Conservation (phyloP, 2,797 vertebrate genomes). For the Leptoclinus maculatus region DNA sequence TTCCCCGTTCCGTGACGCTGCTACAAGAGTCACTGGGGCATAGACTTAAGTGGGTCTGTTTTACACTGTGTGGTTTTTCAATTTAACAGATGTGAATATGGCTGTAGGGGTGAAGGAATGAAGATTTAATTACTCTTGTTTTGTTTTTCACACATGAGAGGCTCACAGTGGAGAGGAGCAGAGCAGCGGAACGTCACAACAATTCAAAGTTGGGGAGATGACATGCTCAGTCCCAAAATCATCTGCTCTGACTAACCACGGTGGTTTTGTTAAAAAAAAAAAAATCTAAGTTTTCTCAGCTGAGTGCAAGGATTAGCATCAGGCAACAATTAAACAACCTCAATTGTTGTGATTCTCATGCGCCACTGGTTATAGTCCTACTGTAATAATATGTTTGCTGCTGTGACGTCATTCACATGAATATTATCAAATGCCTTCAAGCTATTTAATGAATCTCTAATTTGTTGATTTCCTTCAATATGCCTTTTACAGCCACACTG, state of each 20-base stretch:
- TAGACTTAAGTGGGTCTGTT: conserved; percentile 64
- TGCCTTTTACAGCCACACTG: conserved; percentile 27
- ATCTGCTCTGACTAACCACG: not conserved
- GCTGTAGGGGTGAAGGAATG: conserved; percentile 56
- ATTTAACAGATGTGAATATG: conserved; percentile 63
- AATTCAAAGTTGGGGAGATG: conserved; percentile 29
- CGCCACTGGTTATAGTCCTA: not conserved
- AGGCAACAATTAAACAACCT: not conserved
- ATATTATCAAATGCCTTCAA: conserved; percentile 32
- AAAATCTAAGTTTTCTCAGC: not conserved
- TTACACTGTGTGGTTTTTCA: conserved; percentile 71
- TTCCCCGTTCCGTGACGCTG: conserved; percentile 11
- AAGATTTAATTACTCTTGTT: conserved; percentile 81
- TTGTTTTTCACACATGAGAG: conserved; percentile 70
- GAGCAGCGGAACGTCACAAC: conserved; percentile 55
- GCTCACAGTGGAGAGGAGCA: conserved; percentile 38
- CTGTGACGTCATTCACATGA: conserved; percentile 34
- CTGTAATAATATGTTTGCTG: conserved; percentile 4
- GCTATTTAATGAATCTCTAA: conserved; percentile 52
- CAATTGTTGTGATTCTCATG: not conserved
- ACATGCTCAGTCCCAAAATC: conserved; percentile 18
- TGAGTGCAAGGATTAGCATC: conserved; percentile 15
- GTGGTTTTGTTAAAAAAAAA: not conserved
- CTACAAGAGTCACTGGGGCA: conserved; percentile 56
- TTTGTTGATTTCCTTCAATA: conserved; percentile 59